Evolutionary conservation across 2,797 vertebrate species (phyloP).

Genomic region (Xenopus petersii): DNA sequence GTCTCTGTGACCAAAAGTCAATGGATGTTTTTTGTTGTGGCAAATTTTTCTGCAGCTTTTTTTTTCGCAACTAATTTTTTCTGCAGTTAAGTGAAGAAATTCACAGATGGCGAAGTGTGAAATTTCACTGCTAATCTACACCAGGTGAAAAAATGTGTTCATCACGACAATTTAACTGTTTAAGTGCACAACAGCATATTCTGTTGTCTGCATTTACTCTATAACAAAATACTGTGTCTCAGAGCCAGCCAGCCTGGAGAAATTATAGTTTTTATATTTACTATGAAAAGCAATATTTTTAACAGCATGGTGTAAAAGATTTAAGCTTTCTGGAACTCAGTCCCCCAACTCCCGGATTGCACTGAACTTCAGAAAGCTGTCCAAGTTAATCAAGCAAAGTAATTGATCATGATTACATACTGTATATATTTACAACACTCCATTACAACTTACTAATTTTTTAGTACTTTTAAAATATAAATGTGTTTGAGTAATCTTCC

Average conservation of each 20-base stretch:
- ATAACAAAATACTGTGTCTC: background rate
- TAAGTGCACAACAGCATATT: no score
- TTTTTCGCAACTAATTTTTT: no score
- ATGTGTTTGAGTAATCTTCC: background rate
- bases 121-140: no score
- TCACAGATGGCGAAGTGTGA: no score
- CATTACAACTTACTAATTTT: background rate
- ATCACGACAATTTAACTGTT: no score
- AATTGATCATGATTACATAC: slow-evolving; percentile 1
- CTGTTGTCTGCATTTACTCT: no score
- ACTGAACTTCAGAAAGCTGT: background rate
- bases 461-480: background rate
- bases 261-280: background rate
- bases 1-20: no score
- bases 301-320: background rate
- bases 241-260: background rate
- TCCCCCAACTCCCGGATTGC: background rate
- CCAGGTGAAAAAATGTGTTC: no score
- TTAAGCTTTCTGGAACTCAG: background rate
- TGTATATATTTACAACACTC: background rate
- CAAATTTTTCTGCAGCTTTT: no score
- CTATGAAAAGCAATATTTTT: background rate
- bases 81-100: no score
- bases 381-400: slow-evolving; percentile 1
- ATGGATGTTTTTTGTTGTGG: no score